These are phyloP conservation scores for Eulemur rubriventer DNA, from an alignment of 2,797 vertebrate genomes.

Conservation along the genomic window DNA sequence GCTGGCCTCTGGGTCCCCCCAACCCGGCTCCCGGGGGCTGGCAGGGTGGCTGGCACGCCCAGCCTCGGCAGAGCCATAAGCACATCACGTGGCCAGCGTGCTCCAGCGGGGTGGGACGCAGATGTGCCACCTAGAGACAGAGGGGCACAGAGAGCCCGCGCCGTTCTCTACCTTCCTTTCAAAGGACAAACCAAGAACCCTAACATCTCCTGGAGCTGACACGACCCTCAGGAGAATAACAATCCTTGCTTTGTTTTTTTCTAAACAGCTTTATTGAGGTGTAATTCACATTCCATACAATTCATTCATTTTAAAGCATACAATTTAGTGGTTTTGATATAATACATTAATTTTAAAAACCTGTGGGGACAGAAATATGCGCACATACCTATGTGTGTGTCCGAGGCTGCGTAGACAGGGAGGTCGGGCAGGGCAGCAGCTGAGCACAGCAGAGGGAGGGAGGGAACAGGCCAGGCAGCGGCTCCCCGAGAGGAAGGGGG, in stretches of 20 bases:
- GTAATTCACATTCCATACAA: not conserved
- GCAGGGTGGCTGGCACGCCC: accelerated
- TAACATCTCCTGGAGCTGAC: not conserved
- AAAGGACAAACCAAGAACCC: not conserved
- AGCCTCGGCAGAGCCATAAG: not conserved
- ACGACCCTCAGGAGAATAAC: accelerated
- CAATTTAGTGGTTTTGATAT: not conserved
- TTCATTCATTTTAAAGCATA: not conserved
- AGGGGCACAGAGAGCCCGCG: not conserved
- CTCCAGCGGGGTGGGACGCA: accelerated
- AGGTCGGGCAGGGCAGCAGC: not conserved
- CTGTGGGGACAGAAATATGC: not conserved
- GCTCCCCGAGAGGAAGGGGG: not conserved
- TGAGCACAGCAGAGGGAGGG: too few species aligned
- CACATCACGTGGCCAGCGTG: not conserved
- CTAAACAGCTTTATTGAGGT: not conserved
- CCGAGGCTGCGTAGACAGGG: not conserved
- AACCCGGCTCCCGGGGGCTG: not conserved
- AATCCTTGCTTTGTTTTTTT: not conserved
- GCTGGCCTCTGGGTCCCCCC: not conserved
- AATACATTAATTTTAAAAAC: not conserved
- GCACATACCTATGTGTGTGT: not conserved
- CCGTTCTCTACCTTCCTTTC: not conserved
- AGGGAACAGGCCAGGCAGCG: accelerated
- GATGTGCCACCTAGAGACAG: not conserved